Evolutionary conservation across 2,888 invertebrate genomes (phyloP), one percentile per base, ranked within the genome.

Genomic region (Sarcophaga rosellei): DNA sequence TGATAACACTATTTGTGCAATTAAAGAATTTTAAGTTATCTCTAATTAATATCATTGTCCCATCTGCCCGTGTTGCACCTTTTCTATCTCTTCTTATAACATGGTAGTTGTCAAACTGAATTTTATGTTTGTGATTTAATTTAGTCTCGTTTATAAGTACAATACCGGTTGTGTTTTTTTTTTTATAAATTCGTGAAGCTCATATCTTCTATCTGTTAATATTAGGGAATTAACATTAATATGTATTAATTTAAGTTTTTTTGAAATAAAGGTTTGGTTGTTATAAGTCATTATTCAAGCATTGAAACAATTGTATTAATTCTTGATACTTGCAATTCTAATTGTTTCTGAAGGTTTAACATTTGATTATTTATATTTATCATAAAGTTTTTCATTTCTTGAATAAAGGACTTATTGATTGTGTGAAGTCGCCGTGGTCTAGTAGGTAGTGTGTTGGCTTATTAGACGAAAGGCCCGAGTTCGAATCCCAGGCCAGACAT

Each of bases 91-190:
- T 80, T 68, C 74, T 6, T 62, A 76, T 76, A 1, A 76, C 5
- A 72, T 53, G 23, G 66, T 11, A 82, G 11, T 72, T 72, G 57
- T 77, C 70, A 25, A 77, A 77, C 15, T 61, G 15, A 17, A 77
- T 65, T 76, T 77, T 82, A 20, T 82, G 65, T 68, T 45, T 77
- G 35, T 1, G n/a, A n/a, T 72, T 76, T 20, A 81, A 44, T 65
- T 76, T 75, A 6, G 81, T 81, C n/a, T 81, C 69, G 20, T 57
- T 65, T 12, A 77, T 25, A 1, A 82, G 62, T 3, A 81, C 70
- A 8, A 81, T 20, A 70, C 70, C 76, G 0, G 81, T 53, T 15
- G 25, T 81, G 17, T 68, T 17, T 35, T 81, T 35, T 81, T 59
- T 8, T 44, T 62, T 57, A 79, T 25, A 44, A 79, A 76, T 17